These are phyloP conservation scores for Agelastica alni DNA, from an alignment of 2,888 invertebrate genomes.

Conservation along the genomic window DNA sequence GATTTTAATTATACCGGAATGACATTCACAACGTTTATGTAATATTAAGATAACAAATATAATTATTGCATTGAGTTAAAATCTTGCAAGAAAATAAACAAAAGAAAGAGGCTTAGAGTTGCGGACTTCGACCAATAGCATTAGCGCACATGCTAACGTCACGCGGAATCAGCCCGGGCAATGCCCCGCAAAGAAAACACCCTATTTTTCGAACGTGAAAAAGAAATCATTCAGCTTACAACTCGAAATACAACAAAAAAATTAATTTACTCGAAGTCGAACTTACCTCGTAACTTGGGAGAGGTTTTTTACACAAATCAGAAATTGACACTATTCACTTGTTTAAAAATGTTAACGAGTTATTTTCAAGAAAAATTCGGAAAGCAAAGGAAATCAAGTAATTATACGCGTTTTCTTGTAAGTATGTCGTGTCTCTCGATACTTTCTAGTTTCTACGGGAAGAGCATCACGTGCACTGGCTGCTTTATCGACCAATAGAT, in stretches of 20 bases:
- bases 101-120: conserved; percentile 36
- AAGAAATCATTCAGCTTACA: background rate
- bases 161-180: conserved; percentile 48
- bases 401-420: conserved; percentile 2
- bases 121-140: conserved; percentile 43
- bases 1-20: background rate
- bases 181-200: conserved; percentile 42
- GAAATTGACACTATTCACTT: conserved; percentile 16
- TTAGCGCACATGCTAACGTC: conserved; percentile 51
- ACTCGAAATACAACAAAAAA: background rate
- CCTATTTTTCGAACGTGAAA: conserved; percentile 13
- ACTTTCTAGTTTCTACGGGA: conserved; percentile 33
- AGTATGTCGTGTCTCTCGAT: conserved; percentile 24
- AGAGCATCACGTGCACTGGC: conserved; percentile 44
- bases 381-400: conserved; percentile 6
- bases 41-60: background rate
- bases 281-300: conserved; percentile 20
- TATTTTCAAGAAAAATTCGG: conserved; percentile 9
- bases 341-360: conserved; percentile 4
- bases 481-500: conserved; percentile 49
- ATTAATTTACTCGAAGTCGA: background rate
- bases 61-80: background rate
- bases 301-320: background rate
- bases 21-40: background rate
- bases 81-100: conserved; percentile 37